These are phyloP conservation scores for Musca vetustissima DNA, from an alignment of 1,140 invertebrate species.

Conservation along the genomic window DNA sequence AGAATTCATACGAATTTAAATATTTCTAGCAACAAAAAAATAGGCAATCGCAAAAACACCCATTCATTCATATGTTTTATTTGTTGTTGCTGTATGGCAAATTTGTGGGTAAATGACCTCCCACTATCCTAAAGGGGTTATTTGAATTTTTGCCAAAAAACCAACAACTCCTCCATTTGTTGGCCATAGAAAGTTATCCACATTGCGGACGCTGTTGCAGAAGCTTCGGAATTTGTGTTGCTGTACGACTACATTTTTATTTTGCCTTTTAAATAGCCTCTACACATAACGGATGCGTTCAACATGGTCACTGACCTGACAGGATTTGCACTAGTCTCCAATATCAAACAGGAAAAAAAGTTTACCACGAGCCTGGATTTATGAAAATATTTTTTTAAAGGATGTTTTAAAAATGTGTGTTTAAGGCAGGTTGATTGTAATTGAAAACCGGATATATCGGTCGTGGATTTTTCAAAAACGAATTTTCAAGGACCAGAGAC, in stretches of 20 bases:
- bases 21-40: background rate
- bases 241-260: background rate
- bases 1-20: too few relatives aligned
- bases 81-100: background rate
- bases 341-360: background rate
- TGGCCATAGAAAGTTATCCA: background rate
- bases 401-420: background rate
- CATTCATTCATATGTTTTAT: background rate
- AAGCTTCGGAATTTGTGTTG: too few relatives aligned
- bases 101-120: slow-evolving; percentile 21
- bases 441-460: too few relatives aligned
- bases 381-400: too few relatives aligned
- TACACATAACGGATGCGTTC: background rate
- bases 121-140: background rate
- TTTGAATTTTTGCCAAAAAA: background rate
- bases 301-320: background rate
- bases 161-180: too few relatives aligned
- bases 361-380: background rate
- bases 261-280: slow-evolving; percentile 20
- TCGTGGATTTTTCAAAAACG: too few relatives aligned
- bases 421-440: too few relatives aligned
- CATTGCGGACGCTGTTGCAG: background rate
- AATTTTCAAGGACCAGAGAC: too few relatives aligned
- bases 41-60: background rate
- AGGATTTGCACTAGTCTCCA: too few relatives aligned